These are phyloP conservation scores for Siniperca knerii DNA, from an alignment of 2,113 vertebrate genomes.

Conservation along the genomic window DNA sequence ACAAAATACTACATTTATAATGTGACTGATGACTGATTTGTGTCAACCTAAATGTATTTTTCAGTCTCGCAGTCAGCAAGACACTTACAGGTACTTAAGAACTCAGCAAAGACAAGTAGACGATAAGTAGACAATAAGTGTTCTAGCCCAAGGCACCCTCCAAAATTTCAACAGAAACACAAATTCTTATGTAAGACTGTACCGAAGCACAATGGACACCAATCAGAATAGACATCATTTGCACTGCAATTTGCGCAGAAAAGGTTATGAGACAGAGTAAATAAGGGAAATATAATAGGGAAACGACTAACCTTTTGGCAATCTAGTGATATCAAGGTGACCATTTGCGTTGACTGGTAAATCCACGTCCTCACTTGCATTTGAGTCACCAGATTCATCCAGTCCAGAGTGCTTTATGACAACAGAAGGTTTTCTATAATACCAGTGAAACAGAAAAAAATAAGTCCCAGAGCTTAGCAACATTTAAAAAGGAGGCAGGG, in stretches of 20 bases:
- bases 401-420: constrained; percentile 94
- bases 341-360: constrained; percentile 88
- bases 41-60: not conserved
- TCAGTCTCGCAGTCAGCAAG: not conserved
- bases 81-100: not conserved
- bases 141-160: not conserved
- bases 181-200: not conserved
- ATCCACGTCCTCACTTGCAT: constrained; percentile 87
- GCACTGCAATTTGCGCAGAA: not conserved
- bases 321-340: constrained; percentile 89
- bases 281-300: not conserved
- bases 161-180: not conserved
- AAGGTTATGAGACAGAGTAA: not conserved
- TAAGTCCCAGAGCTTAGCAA: not conserved
- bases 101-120: not conserved
- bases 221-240: not conserved
- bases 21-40: not conserved
- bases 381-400: constrained; percentile 90
- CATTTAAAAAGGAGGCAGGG: not conserved
- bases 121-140: not conserved
- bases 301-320: constrained; percentile 90
- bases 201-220: not conserved
- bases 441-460: constrained; percentile 7
- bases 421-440: constrained; percentile 91
- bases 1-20: not conserved